Base-by-base conservation (phyloP, 2,888 invertebrate genomes). In the Parnassius orleans region DNA sequence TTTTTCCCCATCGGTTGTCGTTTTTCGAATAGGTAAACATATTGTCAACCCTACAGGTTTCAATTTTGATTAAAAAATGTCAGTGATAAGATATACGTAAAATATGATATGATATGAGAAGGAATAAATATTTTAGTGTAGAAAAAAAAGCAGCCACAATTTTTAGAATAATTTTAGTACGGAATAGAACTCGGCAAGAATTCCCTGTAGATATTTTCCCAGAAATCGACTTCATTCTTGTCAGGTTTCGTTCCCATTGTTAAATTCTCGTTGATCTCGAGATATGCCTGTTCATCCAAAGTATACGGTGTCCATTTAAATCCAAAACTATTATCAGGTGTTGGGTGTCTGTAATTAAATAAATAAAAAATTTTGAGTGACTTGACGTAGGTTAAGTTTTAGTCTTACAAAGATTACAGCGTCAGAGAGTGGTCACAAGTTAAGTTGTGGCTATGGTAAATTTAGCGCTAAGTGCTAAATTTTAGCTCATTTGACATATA, bases 281-380 rank as follows among this genome's bases (percentile, higher is more conserved):
- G 53, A 60, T 76, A 81, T 10, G 74, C 63, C 64, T 77, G 72
- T 2, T 70, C 65, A 9, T 76, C 68, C 7, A 63, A 33, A 9
- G 52, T 74, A 66, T 75, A 80, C 0, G 78, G 81, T 10, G 75
- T 72, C 92, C 92, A 92, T 9, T 70, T 72, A 0, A 83, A 63
- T 0, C 73, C 76, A 2, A 81, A 63, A 42, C 71, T 69, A 0
- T 79, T 71, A 43, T 80, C 78, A 53, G 81, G 72, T 1, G 74
- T 79, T 7, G 88, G 88, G 66, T 90, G 79, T 44, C 89, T 90
- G 68, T 46, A 77, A 73, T 9, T 5, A n/a, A n/a, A 5, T n/a
- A 12, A 47, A 7, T 3, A 12, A 47, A n/a, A 19, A 19, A 2
- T 2, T 19, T 19, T 2, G 19, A 19, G 2, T 19, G 19, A 2